Evolutionary conservation across 2,888 invertebrate genomes (phyloP), one percentile per base, ranked within the genome.

Genomic region (Spilosoma lubricipeda): DNA sequence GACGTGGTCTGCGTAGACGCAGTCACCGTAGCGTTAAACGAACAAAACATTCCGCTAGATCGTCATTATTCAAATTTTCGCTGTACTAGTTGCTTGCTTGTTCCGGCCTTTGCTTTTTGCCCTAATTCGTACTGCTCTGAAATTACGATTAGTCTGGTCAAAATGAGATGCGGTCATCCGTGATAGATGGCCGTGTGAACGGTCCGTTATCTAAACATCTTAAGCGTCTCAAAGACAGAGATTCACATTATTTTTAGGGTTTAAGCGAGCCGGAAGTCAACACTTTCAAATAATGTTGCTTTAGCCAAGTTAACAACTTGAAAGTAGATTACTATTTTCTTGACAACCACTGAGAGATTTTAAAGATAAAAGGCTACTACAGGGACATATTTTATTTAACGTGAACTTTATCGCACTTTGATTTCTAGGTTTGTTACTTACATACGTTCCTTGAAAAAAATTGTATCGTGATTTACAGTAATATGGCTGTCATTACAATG

Each of bases 61-160:
- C 90, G 92, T 94, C 94, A 95, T 95, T 95, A 95, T 94, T 94
- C 92, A 94, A 95, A 95, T 95, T 94, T 95, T 94, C 93, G 91
- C 92, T 93, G 95, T 93, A 93, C 95, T 88, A 94, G 92, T 94
- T 94, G 93, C 94, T 94, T 90, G 93, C 91, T 93, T 95, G 95
- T 95, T 95, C 93, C 95, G 95, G 95, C 91, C 93, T 88, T 88
- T 93, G 94, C 87, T 91, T 94, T 92, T 92, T 94, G 94, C 89
- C 93, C 95, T 91, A 95, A 94, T 95, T 95, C 86, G 87, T 91
- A 89, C 81, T 79, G 89, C 89, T 94, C 93, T 94, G 92, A 95
- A 95, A 95, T 95, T 94, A 93, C 93, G 93, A 95, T 95, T 95
- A 93, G 91, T 90, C 91, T 92, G 92, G 92, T 90, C 91, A 90